Evolutionary conservation across 2,797 vertebrate species (phyloP).

Genomic region (Gastrophryne carolinensis): DNA sequence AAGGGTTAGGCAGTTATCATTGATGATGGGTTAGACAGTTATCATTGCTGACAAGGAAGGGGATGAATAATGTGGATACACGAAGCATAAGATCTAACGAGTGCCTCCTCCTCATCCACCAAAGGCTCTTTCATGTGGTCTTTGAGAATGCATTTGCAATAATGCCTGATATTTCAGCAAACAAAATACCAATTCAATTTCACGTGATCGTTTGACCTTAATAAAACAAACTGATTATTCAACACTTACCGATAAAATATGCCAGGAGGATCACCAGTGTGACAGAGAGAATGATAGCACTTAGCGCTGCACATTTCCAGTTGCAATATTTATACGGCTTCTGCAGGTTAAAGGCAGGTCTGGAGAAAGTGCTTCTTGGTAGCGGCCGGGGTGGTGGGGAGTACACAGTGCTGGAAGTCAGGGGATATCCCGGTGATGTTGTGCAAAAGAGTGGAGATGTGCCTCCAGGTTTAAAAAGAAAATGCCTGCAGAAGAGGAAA

Average conservation of each 20-base stretch:
- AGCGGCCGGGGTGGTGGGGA: conserved; percentile 94
- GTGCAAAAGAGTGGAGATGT: conserved; percentile 98
- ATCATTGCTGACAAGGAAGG: too few relatives aligned
- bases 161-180: neutral
- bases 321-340: conserved; percentile 96
- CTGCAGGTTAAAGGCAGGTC: conserved; percentile 96
- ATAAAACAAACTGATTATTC: neutral
- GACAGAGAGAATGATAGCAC: conserved; percentile 92
- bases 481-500: conserved; percentile 81
- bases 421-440: conserved; percentile 91
- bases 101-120: too few relatives aligned
- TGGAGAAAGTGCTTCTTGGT: conserved; percentile 91
- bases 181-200: neutral
- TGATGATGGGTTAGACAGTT: too few relatives aligned
- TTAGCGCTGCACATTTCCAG: conserved; percentile 97
- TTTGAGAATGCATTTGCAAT: too few relatives aligned
- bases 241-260: conserved; percentile 92
- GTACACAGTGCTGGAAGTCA: conserved; percentile 98
- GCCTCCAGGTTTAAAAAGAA: conserved; percentile 97
- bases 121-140: too few relatives aligned
- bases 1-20: too few relatives aligned
- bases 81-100: too few relatives aligned
- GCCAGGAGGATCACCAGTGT: conserved; percentile 91
- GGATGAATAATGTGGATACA: too few relatives aligned
- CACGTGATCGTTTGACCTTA: neutral